Evolutionary conservation across 2,113 vertebrate genomes (phyloP).

Genomic region (Tyto alba): DNA sequence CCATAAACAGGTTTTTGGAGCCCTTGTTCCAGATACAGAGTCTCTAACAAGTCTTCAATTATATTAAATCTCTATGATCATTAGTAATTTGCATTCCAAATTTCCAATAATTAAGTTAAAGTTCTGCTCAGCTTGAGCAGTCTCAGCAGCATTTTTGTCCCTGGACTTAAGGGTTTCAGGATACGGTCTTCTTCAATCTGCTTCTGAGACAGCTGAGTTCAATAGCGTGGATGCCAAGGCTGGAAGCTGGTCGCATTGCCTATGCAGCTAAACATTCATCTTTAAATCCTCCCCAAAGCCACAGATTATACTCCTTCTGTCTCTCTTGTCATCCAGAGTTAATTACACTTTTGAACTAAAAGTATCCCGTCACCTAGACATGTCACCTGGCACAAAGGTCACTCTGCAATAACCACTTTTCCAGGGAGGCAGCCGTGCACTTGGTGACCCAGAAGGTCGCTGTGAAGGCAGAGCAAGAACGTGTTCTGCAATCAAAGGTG

Average conservation of each 20-base stretch:
- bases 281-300: background rate
- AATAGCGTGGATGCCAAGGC: rapidly evolving
- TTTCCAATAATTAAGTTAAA: background rate
- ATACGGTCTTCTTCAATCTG: background rate
- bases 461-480: background rate
- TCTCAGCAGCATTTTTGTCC: background rate
- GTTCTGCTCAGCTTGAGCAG: background rate
- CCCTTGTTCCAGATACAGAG: background rate
- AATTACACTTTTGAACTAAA: background rate
- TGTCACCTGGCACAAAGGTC: background rate
- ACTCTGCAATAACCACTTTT: background rate
- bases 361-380: background rate
- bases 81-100: background rate
- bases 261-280: background rate
- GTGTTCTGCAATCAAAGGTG: background rate
- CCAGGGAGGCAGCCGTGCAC: background rate
- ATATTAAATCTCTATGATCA: background rate
- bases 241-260: background rate
- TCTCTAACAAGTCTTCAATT: background rate
- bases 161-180: background rate
- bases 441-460: background rate
- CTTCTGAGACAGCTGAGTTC: background rate
- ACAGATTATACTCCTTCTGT: background rate
- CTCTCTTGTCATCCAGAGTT: background rate
- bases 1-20: background rate